Percentiles rank a stretch among this genome's conserved stretches.
phyloP scores from a whole-genome alignment of 2,888 invertebrate genomes.

The Acronicta aceris region DNA sequence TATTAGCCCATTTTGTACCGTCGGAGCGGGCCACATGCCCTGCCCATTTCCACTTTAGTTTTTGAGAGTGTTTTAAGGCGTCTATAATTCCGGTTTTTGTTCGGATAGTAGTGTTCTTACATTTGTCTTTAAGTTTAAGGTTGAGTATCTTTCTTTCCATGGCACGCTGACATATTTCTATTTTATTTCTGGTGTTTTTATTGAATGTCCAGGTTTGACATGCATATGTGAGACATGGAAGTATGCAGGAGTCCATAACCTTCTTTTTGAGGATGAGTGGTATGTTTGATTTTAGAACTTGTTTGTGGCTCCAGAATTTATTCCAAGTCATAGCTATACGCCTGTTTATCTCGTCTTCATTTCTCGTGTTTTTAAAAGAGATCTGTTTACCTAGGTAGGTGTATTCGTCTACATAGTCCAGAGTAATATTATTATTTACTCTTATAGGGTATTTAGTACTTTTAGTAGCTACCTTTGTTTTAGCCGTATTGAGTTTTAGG shows the following conservation, averaged over 20 bases:
- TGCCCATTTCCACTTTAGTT: too few species aligned
- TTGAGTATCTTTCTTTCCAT: too few species aligned
- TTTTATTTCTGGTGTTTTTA: background rate
- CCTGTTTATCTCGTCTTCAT: background rate
- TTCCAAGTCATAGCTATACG: background rate
- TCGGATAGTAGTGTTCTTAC: too few species aligned
- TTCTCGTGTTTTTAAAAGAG: background rate
- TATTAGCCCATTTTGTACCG: too few species aligned
- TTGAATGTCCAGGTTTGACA: background rate
- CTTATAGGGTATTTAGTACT: background rate
- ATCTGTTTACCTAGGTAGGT: background rate
- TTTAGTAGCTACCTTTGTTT: background rate
- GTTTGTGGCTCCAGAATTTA: background rate
- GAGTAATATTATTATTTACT: background rate
- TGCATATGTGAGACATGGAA: background rate
- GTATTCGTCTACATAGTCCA: background rate
- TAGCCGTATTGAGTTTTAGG: background rate
- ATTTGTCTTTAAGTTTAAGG: too few species aligned
- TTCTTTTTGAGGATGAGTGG: background rate
- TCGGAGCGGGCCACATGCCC: too few species aligned
- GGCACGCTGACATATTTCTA: background rate
- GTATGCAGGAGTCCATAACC: slow-evolving; percentile 1
- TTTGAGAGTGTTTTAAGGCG: too few species aligned
- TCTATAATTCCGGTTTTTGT: too few species aligned
- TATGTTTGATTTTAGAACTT: background rate